These are phyloP conservation scores for Charina bottae DNA, from an alignment of 2,113 vertebrate genomes.

Conservation along the genomic window DNA sequence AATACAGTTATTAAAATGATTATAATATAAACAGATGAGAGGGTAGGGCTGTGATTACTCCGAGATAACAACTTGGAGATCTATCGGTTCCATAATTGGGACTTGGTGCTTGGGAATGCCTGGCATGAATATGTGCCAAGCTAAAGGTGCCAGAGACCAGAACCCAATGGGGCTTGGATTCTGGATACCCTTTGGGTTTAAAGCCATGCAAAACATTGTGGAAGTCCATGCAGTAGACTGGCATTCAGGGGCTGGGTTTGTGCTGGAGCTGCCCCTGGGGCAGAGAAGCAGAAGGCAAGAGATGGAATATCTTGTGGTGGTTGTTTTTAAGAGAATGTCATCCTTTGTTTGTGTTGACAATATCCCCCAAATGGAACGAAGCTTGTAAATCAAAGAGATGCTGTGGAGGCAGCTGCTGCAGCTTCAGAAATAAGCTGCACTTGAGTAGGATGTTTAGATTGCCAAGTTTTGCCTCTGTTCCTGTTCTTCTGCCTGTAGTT, in stretches of 20 bases:
- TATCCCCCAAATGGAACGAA: background rate
- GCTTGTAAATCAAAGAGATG: constrained; percentile 35
- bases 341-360: background rate
- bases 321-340: background rate
- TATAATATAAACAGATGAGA: constrained; percentile 35
- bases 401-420: constrained; percentile 53
- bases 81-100: background rate
- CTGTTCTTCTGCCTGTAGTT: background rate
- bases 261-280: background rate
- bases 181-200: no score
- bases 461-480: background rate
- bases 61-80: background rate
- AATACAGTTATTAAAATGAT: constrained; percentile 38
- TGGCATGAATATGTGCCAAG: no score
- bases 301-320: background rate
- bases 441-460: background rate
- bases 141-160: no score
- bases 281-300: background rate
- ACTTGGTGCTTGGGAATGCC: background rate
- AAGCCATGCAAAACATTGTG: no score
- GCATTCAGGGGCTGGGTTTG: background rate
- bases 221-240: no score
- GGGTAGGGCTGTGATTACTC: constrained; percentile 4
- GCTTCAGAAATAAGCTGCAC: constrained; percentile 44
- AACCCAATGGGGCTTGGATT: no score